A percentile compares a stretch with the other conserved stretches of the same genome.
Conservation (phyloP, 2,797 vertebrate genomes). For the Coregonus ussuriensis region DNA sequence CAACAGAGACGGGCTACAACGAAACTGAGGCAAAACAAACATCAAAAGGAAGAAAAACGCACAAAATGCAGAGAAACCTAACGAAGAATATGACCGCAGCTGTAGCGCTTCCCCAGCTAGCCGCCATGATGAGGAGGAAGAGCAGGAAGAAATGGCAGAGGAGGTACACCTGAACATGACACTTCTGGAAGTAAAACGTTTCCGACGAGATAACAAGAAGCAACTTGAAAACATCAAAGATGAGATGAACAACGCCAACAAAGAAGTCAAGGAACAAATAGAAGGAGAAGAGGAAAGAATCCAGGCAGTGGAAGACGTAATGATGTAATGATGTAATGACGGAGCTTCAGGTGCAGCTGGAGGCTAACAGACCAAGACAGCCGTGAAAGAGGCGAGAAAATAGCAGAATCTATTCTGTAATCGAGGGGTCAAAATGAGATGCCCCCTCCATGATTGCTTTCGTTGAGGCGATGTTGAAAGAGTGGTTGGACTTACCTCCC, state of each 20-base stretch:
- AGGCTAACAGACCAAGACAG: constrained; percentile 21
- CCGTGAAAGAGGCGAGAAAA: constrained; percentile 13
- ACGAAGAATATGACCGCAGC: neutral
- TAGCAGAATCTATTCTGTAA: constrained; percentile 14
- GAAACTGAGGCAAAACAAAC: neutral
- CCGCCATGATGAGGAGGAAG: no score
- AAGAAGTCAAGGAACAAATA: constrained; percentile 6
- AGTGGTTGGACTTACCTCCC: neutral
- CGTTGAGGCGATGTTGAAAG: constrained; percentile 8
- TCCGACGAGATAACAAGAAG: neutral
- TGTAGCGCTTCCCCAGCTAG: neutral
- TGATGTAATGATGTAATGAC: neutral
- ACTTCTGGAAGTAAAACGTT: neutral
- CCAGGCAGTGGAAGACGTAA: constrained; percentile 10
- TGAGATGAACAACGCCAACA: constrained; percentile 2
- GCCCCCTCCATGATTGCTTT: neutral
- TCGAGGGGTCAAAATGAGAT: neutral
- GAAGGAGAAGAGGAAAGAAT: constrained; percentile 11
- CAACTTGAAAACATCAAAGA: neutral
- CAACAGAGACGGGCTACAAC: neutral
- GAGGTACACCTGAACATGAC: no score
- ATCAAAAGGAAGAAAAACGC: neutral
- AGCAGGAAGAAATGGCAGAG: no score
- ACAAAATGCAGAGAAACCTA: neutral
- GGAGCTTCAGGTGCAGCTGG: neutral